phyloP scores from a whole-genome alignment of 2,888 invertebrate species.

The Buathra laborator region DNA sequence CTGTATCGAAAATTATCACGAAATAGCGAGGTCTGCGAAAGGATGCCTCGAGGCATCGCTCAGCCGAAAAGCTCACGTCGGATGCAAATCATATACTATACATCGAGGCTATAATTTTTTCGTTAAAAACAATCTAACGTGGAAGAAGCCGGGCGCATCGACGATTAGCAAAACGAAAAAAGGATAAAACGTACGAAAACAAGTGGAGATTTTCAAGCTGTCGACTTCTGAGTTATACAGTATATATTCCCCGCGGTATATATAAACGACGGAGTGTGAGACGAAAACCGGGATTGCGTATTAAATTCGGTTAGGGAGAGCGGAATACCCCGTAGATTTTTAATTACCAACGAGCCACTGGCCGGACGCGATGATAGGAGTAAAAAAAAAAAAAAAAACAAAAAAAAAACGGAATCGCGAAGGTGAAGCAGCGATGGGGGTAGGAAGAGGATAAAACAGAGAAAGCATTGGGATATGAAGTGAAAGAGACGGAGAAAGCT shows the following conservation, averaged over 20 bases:
- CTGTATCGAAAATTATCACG: neutral
- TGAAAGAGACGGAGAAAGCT: conserved; percentile 17
- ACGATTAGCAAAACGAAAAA: neutral
- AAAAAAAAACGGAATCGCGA: conserved; percentile 22
- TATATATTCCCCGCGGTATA: neutral
- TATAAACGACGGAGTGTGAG: conserved; percentile 16
- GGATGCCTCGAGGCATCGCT: conserved; percentile 2
- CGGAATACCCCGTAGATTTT: conserved; percentile 44
- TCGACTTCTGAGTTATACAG: conserved; percentile 10
- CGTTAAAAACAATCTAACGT: conserved; percentile 79
- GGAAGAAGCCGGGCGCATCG: conserved; percentile 20
- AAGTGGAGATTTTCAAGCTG: conserved; percentile 26
- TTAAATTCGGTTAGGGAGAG: conserved; percentile 28
- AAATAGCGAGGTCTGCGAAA: neutral
- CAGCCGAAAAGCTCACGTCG: conserved; percentile 81
- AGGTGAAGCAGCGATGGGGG: conserved; percentile 24
- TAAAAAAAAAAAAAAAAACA: conserved; percentile 22
- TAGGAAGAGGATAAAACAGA: conserved; percentile 22
- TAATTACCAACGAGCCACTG: conserved; percentile 50
- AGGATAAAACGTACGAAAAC: conserved; percentile 14
- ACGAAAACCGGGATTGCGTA: conserved; percentile 20
- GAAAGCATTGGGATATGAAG: conserved; percentile 15
- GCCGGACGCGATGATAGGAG: conserved; percentile 35
- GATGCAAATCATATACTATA: conserved; percentile 82
- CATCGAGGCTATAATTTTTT: conserved; percentile 80